Conservation (phyloP, 2,113 vertebrate genomes). For the Micronycteris hirsuta region DNA sequence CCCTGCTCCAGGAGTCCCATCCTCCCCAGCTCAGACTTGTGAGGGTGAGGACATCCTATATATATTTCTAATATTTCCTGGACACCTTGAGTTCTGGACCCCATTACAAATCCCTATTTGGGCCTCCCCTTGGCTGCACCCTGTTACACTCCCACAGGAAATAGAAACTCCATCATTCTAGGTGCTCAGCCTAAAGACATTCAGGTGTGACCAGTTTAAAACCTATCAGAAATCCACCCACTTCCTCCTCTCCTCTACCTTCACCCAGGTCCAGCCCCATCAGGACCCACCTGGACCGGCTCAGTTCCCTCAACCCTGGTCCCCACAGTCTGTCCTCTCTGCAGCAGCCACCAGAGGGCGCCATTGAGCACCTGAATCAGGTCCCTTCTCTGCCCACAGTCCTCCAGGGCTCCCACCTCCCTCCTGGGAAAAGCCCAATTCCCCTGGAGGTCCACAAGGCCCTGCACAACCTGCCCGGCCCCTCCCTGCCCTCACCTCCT, state of each 20-base stretch:
- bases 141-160: background rate
- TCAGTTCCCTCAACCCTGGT: background rate
- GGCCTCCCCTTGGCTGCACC: too few species aligned
- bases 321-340: background rate
- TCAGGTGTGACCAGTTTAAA: background rate
- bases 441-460: background rate
- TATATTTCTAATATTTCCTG: too few species aligned
- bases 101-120: too few species aligned
- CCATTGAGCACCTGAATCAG: background rate
- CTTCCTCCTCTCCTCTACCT: background rate
- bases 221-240: background rate
- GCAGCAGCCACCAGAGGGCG: background rate
- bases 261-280: background rate
- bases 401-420: background rate
- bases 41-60: too few species aligned
- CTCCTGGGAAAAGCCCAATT: background rate
- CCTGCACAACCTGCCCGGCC: fast-evolving
- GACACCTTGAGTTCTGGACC: too few species aligned
- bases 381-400: background rate
- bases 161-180: background rate
- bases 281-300: background rate
- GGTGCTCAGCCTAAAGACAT: background rate
- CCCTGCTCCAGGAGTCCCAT: too few species aligned
- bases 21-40: too few species aligned
- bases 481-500: too few species aligned